Conservation (phyloP, 2,113 vertebrate species). For the Oenanthe oenanthe region DNA sequence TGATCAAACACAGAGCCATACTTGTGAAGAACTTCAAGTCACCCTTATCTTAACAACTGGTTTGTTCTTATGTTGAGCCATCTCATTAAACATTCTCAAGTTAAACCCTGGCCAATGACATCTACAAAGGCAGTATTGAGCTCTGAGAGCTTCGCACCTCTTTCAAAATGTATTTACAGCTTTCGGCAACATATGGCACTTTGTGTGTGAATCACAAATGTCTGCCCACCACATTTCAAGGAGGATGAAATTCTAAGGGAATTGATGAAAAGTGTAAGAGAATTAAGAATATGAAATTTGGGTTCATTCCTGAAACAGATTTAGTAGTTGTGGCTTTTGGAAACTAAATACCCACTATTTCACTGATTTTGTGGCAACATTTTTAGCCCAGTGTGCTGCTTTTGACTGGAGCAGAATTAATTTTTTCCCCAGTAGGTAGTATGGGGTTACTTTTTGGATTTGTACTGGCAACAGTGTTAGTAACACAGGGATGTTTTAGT, state of each 20-base stretch:
- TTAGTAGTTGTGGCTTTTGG: neutral
- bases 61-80: neutral
- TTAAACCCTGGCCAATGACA: neutral
- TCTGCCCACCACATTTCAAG: neutral
- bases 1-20: neutral
- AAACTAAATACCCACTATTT: neutral
- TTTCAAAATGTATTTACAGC: neutral
- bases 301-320: neutral
- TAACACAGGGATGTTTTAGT: neutral
- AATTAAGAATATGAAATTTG: neutral
- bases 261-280: neutral
- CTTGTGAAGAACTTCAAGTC: neutral
- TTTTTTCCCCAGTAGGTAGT: neutral
- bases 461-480: neutral
- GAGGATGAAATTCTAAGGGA: neutral
- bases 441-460: neutral
- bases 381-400: neutral
- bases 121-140: neutral
- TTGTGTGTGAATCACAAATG: neutral
- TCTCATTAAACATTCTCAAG: neutral
- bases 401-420: neutral
- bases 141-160: neutral
- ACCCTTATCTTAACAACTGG: neutral
- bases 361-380: neutral
- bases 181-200: neutral